Percentiles rank a stretch among this genome's conserved stretches.
These are phyloP conservation scores for Gambusia affinis DNA, from an alignment of 2,113 vertebrate species.

Conservation along the genomic window DNA sequence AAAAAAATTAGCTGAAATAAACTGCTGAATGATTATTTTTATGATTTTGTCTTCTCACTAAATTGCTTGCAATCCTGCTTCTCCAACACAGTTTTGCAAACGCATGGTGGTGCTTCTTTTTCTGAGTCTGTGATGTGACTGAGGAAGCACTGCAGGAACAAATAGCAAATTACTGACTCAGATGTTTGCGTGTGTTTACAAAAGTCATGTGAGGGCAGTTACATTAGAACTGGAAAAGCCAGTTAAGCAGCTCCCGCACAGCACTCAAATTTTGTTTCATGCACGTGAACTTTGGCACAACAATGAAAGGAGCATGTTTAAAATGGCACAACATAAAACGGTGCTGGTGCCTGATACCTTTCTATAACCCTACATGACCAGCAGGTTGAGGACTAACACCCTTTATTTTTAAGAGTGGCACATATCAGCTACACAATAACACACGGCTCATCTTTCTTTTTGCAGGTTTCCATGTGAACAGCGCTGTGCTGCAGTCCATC, in stretches of 20 bases:
- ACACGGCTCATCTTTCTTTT: not conserved
- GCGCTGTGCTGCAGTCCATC: slow-evolving; percentile 80
- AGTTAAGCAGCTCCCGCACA: slow-evolving; percentile 21
- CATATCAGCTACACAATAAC: not conserved
- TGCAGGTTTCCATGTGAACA: slow-evolving; percentile 84
- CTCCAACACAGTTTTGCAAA: not conserved
- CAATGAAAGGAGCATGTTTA: slow-evolving; percentile 32
- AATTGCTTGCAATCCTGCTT: not conserved
- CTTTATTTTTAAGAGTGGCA: not conserved
- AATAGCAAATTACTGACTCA: not conserved
- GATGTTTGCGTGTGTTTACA: not conserved
- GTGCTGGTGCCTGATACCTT: not conserved
- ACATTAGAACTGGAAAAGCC: slow-evolving; percentile 34
- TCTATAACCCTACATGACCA: not conserved
- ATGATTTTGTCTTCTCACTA: not conserved
- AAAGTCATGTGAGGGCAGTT: not conserved
- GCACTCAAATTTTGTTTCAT: not conserved
- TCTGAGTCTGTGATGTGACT: not conserved
- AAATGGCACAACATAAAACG: slow-evolving; percentile 9
- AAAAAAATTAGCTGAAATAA: not conserved
- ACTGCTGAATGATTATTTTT: not conserved
- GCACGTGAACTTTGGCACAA: not conserved
- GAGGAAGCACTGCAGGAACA: not conserved
- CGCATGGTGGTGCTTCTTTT: not conserved
- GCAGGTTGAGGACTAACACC: not conserved